Conservation (phyloP, 2,797 vertebrate genomes). For the Chaunax sp. region DNA sequence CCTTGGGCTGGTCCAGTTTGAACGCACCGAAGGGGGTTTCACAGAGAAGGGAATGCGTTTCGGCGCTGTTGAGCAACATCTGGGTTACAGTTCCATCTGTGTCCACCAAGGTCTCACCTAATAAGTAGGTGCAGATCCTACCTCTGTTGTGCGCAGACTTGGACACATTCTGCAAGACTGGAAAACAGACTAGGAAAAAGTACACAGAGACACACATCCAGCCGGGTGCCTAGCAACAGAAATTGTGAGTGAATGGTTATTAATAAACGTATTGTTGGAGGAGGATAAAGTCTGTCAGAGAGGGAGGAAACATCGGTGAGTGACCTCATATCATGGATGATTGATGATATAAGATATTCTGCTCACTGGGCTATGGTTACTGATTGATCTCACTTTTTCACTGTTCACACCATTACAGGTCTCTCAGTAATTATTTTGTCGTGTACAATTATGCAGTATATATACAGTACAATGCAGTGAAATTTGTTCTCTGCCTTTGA, state of each 20-base stretch:
- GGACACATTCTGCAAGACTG: constrained; percentile 9
- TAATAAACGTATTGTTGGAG: background rate
- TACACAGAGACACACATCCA: constrained; percentile 2
- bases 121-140: background rate
- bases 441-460: too few species aligned
- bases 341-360: background rate
- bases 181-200: background rate
- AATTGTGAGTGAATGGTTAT: constrained; percentile 2
- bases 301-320: background rate
- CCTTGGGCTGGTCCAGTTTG: too few species aligned
- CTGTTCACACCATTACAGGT: background rate
- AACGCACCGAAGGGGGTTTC: too few species aligned
- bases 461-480: too few species aligned
- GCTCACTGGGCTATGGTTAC: background rate
- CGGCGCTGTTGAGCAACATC: too few species aligned
- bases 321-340: background rate
- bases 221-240: constrained; percentile 11
- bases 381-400: too few species aligned
- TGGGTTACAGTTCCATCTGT: too few species aligned
- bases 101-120: too few species aligned
- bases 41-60: too few species aligned
- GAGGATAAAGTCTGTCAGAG: background rate
- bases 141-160: background rate
- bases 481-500: too few species aligned
- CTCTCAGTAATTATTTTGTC: too few species aligned